Base-by-base conservation (phyloP, 2,113 vertebrate species). In the Tor tambroides region DNA sequence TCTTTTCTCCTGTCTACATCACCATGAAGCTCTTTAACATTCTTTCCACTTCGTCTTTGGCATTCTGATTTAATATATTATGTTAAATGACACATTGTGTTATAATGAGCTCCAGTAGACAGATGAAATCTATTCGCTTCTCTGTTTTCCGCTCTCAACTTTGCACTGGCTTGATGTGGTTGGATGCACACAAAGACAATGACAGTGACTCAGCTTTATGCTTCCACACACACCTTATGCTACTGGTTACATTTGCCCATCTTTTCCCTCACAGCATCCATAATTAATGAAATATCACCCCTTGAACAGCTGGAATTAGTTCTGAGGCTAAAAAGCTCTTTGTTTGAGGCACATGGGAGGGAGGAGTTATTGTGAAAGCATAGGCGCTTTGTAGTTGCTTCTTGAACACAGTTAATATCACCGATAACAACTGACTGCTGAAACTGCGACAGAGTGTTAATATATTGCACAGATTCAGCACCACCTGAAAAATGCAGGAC, bases 261-360 rank as follows among this genome's bases (percentile, higher is more conserved):
- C 41, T 19, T 49, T 83, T 49, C 9, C 80, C 35, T 61, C 78
- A 17, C n/a, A 15, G 19, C 43, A 83, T 69, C 26, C 80, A 83
- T 83, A 83, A 83, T 83, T 12, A 30, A 83, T 83, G 41, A 69
- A 67, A 69, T 11, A 9, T 28, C 80, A 49, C 61, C 63, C n/a
- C 2, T 30, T 23, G 63, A 83, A 69, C 43, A 32, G 41, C 21
- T 83, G 41, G 28, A 69, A 49, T 83, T 32, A 67, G 26, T 21
- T 35, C 5, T 59, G 30, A 71, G 30, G 28, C 54, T 56, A 67
- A 67, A 30, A 8, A 5, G 72, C 41, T 46, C 72, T 76, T 17
- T 76, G 41, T 65, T 61, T 80, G 54, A 80, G 6, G 32, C 54
- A 38, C 32, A 80, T 7, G 6, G 19, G 21, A 41, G 6, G 19